A percentile compares a stretch with the other conserved stretches of the same genome.
Conservation (phyloP, 1,140 invertebrate genomes). For the Drosophila sproati region DNA sequence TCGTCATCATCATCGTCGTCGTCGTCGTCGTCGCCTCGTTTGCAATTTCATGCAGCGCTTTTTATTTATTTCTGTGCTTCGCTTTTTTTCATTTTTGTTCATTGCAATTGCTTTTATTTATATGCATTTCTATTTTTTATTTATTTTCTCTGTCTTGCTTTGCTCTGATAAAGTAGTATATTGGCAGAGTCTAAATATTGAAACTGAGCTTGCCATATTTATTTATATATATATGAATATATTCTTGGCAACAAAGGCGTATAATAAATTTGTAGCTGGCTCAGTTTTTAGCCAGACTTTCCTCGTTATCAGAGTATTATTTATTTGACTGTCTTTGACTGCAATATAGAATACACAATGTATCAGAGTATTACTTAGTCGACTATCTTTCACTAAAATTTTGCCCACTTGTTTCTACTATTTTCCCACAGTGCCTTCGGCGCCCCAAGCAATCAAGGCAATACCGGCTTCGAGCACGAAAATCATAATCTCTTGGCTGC, state of each 20-base stretch:
- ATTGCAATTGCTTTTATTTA: conserved; percentile 63
- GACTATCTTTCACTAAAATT: neutral
- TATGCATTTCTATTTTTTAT: conserved; percentile 21
- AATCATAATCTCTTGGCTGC: conserved; percentile 95
- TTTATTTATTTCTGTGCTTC: conserved; percentile 43
- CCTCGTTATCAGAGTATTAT: no score
- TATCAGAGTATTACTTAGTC: neutral
- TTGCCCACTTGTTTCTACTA: conserved; percentile 36
- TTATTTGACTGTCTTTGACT: no score
- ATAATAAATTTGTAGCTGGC: no score
- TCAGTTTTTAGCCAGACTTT: no score
- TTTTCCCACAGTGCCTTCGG: conserved; percentile 89
- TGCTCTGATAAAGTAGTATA: neutral
- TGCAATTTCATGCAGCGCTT: conserved; percentile 60
- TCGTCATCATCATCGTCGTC: conserved; percentile 7
- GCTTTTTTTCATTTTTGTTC: conserved; percentile 26
- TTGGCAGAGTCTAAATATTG: neutral
- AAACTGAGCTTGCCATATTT: no score
- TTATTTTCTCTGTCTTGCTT: neutral
- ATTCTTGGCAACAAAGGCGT: no score
- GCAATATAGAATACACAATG: no score
- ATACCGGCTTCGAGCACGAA: conserved; percentile 92
- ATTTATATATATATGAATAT: no score
- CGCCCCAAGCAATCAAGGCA: conserved; percentile 95
- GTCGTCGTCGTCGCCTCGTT: conserved; percentile 51